Evolutionary conservation across 2,888 invertebrate genomes (phyloP).

Genomic region (Leptogaster cylindrica): DNA sequence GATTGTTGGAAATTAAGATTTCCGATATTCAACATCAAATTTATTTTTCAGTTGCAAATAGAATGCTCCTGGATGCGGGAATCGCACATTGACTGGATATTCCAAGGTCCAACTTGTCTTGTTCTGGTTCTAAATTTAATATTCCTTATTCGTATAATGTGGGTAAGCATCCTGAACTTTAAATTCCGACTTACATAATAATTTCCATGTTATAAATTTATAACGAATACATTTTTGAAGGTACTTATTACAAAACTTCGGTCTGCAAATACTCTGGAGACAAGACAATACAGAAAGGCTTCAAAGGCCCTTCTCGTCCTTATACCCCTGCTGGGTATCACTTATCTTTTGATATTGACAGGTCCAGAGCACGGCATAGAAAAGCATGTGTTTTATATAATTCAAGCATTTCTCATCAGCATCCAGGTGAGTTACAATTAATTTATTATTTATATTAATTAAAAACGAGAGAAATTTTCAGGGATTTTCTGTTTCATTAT

Average conservation of each 20-base stretch:
- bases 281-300: constrained; percentile 88
- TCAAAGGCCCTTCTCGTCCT: constrained; percentile 89
- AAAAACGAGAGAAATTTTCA: constrained; percentile 60
- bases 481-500: constrained; percentile 89
- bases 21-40: neutral
- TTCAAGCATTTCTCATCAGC: constrained; percentile 82
- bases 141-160: constrained; percentile 86
- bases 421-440: constrained; percentile 75
- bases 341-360: constrained; percentile 83
- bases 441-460: neutral
- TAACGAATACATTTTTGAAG: constrained; percentile 64
- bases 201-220: neutral
- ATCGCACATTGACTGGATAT: constrained; percentile 85
- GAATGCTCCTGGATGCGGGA: constrained; percentile 82
- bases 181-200: neutral
- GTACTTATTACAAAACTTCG: constrained; percentile 91
- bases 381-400: constrained; percentile 76
- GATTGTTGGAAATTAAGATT: too few relatives aligned
- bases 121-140: constrained; percentile 81
- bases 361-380: constrained; percentile 79
- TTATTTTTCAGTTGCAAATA: constrained; percentile 59
- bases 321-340: constrained; percentile 89
- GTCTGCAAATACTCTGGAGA: constrained; percentile 87
- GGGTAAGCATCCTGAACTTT: constrained; percentile 69
- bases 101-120: constrained; percentile 79